Evolutionary conservation across 1,140 invertebrate genomes (phyloP).

Genomic region (Aphis gossypii): DNA sequence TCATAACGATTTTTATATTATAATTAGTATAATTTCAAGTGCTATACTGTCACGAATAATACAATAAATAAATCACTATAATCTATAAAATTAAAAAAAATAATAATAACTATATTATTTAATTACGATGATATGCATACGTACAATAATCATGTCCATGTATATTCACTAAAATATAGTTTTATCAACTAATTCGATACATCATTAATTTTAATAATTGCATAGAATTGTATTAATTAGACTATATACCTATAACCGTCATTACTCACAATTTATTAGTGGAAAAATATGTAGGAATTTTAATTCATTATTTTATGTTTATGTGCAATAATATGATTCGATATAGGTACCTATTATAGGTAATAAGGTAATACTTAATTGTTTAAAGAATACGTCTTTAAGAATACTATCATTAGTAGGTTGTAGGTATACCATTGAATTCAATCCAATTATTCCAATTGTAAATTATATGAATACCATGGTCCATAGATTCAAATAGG

Average conservation of each 20-base stretch:
- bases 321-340: neutral
- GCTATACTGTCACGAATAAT: neutral
- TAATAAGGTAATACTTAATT: neutral
- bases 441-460: slow-evolving; percentile 40
- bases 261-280: neutral
- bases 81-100: neutral
- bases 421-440: neutral
- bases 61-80: neutral
- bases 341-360: neutral
- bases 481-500: neutral
- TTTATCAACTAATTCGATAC: neutral
- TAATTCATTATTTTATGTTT: slow-evolving; percentile 7
- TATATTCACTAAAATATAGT: neutral
- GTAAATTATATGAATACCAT: neutral
- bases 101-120: neutral
- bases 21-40: neutral
- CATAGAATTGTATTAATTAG: neutral
- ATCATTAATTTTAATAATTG: slow-evolving; percentile 20
- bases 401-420: neutral
- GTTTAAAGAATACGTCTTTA: neutral
- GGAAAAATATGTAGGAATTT: neutral
- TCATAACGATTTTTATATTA: neutral
- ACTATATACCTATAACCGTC: neutral
- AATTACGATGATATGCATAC: neutral
- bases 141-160: neutral